Percentiles rank a stretch among this genome's conserved stretches.
Conservation (phyloP, 2,797 vertebrate genomes). For the Darevskia nairensis region DNA sequence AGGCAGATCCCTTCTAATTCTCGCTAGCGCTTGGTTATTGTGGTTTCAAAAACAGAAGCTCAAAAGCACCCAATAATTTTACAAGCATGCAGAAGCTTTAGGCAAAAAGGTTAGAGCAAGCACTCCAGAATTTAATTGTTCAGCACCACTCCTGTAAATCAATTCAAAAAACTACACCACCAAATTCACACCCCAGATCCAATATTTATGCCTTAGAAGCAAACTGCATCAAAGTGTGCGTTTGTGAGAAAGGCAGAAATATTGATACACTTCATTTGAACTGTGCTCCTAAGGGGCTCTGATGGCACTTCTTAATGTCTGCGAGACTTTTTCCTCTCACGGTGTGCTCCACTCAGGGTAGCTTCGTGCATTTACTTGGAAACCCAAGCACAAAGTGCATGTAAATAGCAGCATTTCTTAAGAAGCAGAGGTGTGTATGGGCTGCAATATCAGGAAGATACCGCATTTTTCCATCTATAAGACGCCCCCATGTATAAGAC, state of each 20-base stretch:
- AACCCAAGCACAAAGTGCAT: background rate
- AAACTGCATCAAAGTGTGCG: background rate
- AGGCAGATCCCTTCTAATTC: conserved; percentile 7
- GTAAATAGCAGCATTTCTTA: background rate
- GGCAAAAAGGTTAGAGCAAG: background rate
- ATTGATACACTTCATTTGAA: background rate
- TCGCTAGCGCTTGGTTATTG: background rate
- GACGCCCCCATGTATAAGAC: too few species aligned
- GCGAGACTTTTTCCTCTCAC: background rate
- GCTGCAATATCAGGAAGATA: background rate
- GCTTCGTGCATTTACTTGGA: background rate
- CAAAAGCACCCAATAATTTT: background rate
- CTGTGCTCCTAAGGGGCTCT: background rate
- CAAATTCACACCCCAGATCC: background rate
- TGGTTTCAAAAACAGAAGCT: background rate
- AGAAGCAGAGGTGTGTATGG: background rate
- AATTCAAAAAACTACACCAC: background rate
- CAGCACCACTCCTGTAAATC: background rate
- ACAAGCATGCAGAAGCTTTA: background rate
- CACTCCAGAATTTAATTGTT: background rate
- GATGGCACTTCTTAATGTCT: background rate
- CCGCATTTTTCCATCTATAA: too few species aligned
- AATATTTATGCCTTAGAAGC: background rate
- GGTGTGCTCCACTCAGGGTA: background rate
- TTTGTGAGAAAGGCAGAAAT: background rate